phyloP scores from a whole-genome alignment of 2,113 vertebrate species.

The Numida meleagris region DNA sequence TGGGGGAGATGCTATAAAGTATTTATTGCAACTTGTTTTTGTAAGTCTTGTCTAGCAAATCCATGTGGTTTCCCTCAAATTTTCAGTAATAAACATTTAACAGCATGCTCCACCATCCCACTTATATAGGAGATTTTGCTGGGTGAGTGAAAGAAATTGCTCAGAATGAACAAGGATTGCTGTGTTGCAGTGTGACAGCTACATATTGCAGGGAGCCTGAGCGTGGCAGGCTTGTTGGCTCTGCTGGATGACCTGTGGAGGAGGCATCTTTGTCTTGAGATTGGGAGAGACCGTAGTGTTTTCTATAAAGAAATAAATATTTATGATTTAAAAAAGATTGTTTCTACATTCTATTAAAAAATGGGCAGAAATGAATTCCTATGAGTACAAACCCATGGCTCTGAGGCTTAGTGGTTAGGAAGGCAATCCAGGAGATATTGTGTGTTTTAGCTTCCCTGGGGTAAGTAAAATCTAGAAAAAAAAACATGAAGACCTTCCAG shows the following conservation, averaged over 20 bases:
- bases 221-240: neutral
- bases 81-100: constrained; percentile 41
- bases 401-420: neutral
- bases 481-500: neutral
- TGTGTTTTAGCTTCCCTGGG: neutral
- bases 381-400: neutral
- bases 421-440: neutral
- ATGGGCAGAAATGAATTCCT: neutral
- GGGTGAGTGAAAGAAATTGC: neutral
- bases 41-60: constrained; percentile 20
- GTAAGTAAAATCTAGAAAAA: neutral
- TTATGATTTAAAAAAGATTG: neutral
- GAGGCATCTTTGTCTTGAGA: neutral
- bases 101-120: neutral
- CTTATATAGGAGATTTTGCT: neutral
- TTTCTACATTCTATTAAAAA: neutral
- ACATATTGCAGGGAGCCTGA: neutral
- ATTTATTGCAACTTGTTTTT: constrained; percentile 18
- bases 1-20: constrained; percentile 10
- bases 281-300: neutral
- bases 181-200: neutral
- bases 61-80: constrained; percentile 34
- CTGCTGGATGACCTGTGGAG: neutral
- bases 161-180: constrained; percentile 3
- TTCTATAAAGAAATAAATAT: neutral